Evolutionary conservation across 2,113 vertebrate genomes (phyloP), one percentile per base, ranked within the genome.

Genomic region (Pollachius pollachius): DNA sequence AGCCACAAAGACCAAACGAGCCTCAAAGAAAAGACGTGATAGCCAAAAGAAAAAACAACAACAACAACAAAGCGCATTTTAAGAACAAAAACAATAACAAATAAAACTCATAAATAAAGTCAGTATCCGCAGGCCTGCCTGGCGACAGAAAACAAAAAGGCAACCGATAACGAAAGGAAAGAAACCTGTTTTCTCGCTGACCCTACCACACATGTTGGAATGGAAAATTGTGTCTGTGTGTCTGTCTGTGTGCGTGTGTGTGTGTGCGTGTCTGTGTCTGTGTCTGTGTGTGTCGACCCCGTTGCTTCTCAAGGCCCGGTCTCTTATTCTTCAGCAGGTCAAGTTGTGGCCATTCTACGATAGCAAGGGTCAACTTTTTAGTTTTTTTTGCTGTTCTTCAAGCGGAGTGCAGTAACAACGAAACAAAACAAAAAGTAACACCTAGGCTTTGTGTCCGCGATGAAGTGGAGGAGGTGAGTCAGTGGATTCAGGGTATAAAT

Each of bases 41-140:
- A 12, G 41, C 41, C 11, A 57, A 17, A 57, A 57, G 7, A 57
- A 57, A 57, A 56, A 56, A 56, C 54, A 56, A 41, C 11, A 41
- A 48, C 83, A 63, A 75, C 11, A 83, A 80, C 27, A 60, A 80
- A 86, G 73, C 52, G 3, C 27, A 70, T 73, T 71, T 57, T 56
- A 66, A 76, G 75, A 71, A 23, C 25, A 80, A 74, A 54, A 62
- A 60, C 66, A 64, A 77, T 0, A 63, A 64, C 52, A 54, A 23
- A 69, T 11, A 30, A 71, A 52, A 68, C 63, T 81, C 81, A 90
- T 90, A 93, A 93, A 90, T 92, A 84, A 83, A 86, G 74, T 86
- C 70, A 75, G 83, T 73, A 74, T 88, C 75, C 88, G 85, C 92
- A 93, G 92, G 89, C 91, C 91, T 90, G 92, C 91, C 90, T 92